Conservation (phyloP, 2,113 vertebrate species). For the Okapia johnstoni region DNA sequence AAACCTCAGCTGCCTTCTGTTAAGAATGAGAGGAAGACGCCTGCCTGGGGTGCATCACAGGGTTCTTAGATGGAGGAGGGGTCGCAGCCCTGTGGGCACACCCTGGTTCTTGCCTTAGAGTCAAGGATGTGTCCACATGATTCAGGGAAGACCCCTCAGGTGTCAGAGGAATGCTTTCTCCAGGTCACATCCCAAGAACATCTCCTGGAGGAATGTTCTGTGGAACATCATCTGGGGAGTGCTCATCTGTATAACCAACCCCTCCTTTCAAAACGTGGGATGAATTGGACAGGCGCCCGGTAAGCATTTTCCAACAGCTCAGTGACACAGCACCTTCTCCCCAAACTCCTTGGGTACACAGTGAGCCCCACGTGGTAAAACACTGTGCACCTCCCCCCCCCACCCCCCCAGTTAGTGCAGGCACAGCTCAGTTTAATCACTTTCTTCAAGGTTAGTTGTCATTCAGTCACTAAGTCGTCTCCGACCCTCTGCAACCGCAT, state of each 20-base stretch:
- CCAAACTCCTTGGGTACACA: fast-evolving
- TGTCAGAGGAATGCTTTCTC: fast-evolving
- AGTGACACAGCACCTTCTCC: neutral
- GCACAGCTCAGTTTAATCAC: fast-evolving
- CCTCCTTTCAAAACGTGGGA: neutral
- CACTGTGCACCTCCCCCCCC: fast-evolving
- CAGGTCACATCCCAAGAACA: neutral
- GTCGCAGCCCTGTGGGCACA: neutral
- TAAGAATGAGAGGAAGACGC: neutral
- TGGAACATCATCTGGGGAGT: neutral
- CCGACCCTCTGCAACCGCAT: fast-evolving
- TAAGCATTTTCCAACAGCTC: neutral
- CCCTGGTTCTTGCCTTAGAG: neutral
- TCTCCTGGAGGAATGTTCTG: neutral
- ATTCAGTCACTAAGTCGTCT: neutral
- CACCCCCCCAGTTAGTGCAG: neutral
- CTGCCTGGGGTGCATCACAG: neutral
- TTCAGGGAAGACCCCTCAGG: neutral
- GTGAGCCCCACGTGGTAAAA: fast-evolving
- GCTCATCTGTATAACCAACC: neutral
- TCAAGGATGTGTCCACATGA: neutral
- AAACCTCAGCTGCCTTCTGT: neutral
- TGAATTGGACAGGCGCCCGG: neutral
- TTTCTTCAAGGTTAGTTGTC: neutral
- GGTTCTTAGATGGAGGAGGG: neutral